Base-by-base conservation (phyloP, 2,888 invertebrate genomes). In the Bugulina stolonifera region DNA sequence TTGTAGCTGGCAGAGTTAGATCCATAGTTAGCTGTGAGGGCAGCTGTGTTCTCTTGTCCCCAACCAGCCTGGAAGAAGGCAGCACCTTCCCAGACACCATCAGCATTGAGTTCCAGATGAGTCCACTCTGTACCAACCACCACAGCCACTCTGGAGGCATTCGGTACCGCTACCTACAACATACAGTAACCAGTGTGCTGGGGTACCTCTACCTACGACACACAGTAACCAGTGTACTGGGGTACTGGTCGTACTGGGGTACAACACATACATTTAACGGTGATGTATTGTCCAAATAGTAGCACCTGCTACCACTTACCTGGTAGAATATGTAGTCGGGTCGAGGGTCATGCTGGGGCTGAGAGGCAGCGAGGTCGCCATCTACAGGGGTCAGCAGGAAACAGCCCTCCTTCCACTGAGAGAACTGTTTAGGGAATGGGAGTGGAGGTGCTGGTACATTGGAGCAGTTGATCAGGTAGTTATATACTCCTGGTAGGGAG, bases 381-480 rank as follows among this genome's bases (percentile, higher is more conserved):
- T 79, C 78, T 1, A 79, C 76, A 0, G 84, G 84, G 34, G 77
- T 76, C 71, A 77, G 77, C 79, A 84, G 81, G 78, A 76, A 81
- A 76, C 84, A 84, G 5, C 84, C 84, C 73, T 84, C 84, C 76
- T 84, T 84, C 84, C 84, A 84, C 75, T 84, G 84, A 27, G 82
- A 83, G 69, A 83, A 84, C 77, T 84, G 84, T 76, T 83, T 82
- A 34, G 84, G 84, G 81, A 81, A 84, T 29, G 81, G 79, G 54
- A 77, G 75, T 35, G 73, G 74, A 1, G 72, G 71, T 72, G 78
- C 76, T 5, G 77, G 78, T 14, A 79, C 72, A 54, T 75, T 76
- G 73, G 76, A 76, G 73, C 82, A 82, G 76, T 81, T 80, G 76
- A 84, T 80, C 73, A 84, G 79, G 76, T 84, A 84, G 78, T 84